Evolutionary conservation across 2,888 invertebrate species (phyloP).

Genomic region (Platypus cylindrus): DNA sequence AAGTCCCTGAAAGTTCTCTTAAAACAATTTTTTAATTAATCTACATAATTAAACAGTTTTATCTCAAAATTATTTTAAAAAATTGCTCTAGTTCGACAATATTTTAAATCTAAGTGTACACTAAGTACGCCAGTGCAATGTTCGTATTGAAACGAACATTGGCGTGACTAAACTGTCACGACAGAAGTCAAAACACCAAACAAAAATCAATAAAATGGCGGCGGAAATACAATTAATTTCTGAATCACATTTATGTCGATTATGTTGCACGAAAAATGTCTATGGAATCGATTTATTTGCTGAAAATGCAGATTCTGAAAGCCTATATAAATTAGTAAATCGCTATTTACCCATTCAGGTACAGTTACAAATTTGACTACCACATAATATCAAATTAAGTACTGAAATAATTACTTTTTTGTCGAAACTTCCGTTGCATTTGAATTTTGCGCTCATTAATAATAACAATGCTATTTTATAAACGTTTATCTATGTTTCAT

Average conservation of each 20-base stretch:
- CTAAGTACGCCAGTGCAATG: no score
- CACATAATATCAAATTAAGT: conserved; percentile 15
- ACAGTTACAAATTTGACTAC: conserved; percentile 28
- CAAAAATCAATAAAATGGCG: conserved; percentile 9
- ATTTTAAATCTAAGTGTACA: no score
- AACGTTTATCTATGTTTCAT: background rate
- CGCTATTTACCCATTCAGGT: conserved; percentile 65
- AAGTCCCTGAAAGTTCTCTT: no score
- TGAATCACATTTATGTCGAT: conserved; percentile 59
- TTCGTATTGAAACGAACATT: no score
- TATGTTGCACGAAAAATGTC: conserved; percentile 62
- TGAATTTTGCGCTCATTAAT: background rate
- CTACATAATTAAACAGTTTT: no score
- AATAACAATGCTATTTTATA: background rate
- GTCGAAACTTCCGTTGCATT: conserved; percentile 12
- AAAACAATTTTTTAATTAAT: no score
- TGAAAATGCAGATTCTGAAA: conserved; percentile 43
- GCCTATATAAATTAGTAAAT: conserved; percentile 54
- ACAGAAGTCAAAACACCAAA: background rate
- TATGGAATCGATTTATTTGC: conserved; percentile 54
- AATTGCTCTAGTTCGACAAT: no score
- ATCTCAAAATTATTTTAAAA: no score
- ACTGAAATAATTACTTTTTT: no score
- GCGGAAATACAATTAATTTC: conserved; percentile 5
- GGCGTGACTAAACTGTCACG: no score